Base-by-base conservation (phyloP, 2,797 vertebrate species). In the Eospalax fontanierii region DNA sequence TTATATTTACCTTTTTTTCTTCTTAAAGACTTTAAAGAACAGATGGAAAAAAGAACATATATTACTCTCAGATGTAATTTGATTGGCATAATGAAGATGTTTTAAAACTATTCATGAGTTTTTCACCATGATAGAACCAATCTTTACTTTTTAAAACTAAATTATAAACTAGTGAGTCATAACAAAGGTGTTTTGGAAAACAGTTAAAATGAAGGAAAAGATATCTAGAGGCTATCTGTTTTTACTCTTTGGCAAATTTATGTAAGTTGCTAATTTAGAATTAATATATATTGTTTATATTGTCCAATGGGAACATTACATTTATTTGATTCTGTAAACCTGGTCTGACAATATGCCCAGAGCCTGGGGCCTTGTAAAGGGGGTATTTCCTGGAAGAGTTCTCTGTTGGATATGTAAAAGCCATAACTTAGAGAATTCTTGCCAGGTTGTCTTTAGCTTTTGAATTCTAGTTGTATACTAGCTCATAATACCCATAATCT, bases 291-390 rank as follows among this genome's bases (percentile, higher is more conserved):
- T 81, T 96, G n/a, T 76, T 97, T 96, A 5, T 79, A 35, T 92
- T 97, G 97, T 96, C 92, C 26, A 83, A 16, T 94, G 9, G 40
- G 75, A 87, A 35, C 11, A 65, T 59, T 96, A 63, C 59, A 63
- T 97, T 97, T 95, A 92, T 96, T 96, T 92, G 88, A 38, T 93
- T 97, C 74, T 75, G 0, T 90, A 85, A 90, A 6, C 84, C 79
- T 96, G 80, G 90, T 93, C 95, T 96, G 95, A 75, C 85, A 90
- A 59, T 74, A 91, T 76, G 40, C 43, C 89, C 63, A 68, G 92
- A 96, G 92, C 96, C 92, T 63, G 97, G 96, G 98, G 97, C 96
- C 95, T 97, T 90, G 66, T 87, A 83, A 95, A 97, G 97, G 96
- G 96, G 75, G 61, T 88, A 75, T 96, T 93, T 97, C 73, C 87